These are phyloP conservation scores for Aphaenogaster floridana DNA, from an alignment of 1,140 invertebrate genomes.

Conservation along the genomic window DNA sequence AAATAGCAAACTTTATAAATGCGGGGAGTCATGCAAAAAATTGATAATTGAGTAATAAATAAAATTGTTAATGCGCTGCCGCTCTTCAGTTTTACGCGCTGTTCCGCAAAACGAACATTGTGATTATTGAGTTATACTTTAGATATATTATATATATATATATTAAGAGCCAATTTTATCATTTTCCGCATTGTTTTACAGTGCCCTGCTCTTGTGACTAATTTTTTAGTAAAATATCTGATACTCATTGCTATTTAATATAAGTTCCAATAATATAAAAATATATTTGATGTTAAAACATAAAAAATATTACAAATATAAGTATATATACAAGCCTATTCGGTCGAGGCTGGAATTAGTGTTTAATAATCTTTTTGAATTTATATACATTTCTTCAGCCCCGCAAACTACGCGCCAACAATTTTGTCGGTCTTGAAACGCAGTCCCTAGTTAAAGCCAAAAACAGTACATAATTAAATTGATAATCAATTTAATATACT, in stretches of 20 bases:
- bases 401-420: no score
- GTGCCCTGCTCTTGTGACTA: no score
- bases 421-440: no score
- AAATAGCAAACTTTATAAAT: not conserved
- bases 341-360: no score
- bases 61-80: not conserved
- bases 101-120: not conserved
- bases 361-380: no score
- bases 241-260: not conserved
- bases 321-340: no score
- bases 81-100: not conserved
- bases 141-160: not conserved
- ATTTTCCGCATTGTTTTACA: not conserved
- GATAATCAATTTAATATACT: no score
- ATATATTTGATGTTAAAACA: not conserved
- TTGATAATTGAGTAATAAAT: slow-evolving; percentile 11
- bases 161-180: not conserved
- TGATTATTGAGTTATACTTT: not conserved
- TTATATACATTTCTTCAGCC: no score
- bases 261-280: not conserved
- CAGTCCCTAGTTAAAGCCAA: no score
- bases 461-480: no score
- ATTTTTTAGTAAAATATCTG: not conserved
- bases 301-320: no score
- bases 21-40: not conserved